Evolutionary conservation across 2,113 vertebrate genomes (phyloP).

Genomic region (Nothobranchius kuhntae): DNA sequence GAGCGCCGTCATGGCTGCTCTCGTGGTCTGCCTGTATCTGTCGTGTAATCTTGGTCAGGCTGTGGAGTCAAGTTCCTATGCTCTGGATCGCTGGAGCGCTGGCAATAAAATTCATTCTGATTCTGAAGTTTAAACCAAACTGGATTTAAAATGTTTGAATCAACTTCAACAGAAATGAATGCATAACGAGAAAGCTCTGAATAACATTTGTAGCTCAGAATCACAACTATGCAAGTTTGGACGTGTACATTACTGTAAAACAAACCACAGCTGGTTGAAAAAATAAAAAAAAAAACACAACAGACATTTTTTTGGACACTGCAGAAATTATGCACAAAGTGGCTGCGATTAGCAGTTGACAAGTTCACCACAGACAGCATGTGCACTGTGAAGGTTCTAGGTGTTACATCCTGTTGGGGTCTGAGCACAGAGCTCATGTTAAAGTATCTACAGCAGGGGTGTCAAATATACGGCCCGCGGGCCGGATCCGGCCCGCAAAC

Average conservation of each 20-base stretch:
- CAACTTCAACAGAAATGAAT: too few species aligned
- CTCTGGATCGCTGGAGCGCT: too few species aligned
- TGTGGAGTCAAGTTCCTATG: too few species aligned
- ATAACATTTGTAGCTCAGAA: neutral
- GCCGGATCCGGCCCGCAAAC: too few species aligned
- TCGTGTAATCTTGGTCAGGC: too few species aligned
- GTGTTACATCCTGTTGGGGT: slow-evolving; percentile 27
- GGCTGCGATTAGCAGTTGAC: slow-evolving; percentile 14
- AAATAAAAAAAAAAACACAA: neutral
- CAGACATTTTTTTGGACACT: neutral
- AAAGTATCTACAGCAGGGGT: slow-evolving; percentile 1
- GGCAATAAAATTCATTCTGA: too few species aligned
- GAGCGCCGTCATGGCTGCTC: too few species aligned
- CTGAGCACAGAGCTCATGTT: neutral
- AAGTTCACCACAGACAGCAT: slow-evolving; percentile 32
- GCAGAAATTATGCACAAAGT: neutral
- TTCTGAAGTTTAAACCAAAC: neutral
- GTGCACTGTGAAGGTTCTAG: slow-evolving; percentile 14
- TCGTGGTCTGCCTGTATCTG: too few species aligned
- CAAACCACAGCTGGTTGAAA: neutral
- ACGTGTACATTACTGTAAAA: neutral
- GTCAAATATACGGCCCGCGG: too few species aligned
- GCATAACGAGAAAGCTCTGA: too few species aligned
- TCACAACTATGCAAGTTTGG: too few species aligned
- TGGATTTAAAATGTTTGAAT: neutral